phyloP scores from a whole-genome alignment of 53 echinoderm and acorn worm species.

The Paracentrotus lividus region DNA sequence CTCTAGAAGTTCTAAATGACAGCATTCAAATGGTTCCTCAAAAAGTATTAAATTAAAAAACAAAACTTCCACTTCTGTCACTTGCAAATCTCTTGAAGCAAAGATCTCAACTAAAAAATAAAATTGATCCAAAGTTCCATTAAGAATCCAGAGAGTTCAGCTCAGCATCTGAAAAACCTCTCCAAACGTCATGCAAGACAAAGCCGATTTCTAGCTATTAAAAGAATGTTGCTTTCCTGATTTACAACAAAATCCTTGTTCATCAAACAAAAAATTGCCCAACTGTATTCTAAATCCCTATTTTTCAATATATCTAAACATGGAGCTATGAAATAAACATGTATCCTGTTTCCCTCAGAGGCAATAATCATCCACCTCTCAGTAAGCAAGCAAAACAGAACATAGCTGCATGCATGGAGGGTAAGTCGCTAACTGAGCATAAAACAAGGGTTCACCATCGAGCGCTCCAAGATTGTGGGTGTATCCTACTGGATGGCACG shows the following conservation, averaged over 20 bases:
- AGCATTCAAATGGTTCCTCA: neutral
- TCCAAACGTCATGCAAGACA: neutral
- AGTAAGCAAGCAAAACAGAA: neutral
- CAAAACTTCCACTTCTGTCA: neutral
- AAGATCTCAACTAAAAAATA: neutral
- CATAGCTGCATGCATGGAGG: neutral
- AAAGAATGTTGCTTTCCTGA: neutral
- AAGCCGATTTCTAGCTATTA: neutral
- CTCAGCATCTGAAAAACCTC: neutral
- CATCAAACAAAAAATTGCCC: neutral
- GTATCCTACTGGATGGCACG: neutral
- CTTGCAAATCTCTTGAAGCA: neutral
- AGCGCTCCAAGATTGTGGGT: neutral
- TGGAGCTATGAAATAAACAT: no score
- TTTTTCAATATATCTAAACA: neutral
- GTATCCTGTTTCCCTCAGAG: neutral
- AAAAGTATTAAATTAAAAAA: neutral
- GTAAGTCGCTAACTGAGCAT: neutral
- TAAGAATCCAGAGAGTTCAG: neutral
- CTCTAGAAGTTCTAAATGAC: neutral
- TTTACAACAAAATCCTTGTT: neutral
- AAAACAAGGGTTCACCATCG: neutral
- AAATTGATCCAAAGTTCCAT: neutral
- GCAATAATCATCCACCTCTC: neutral
- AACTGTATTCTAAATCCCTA: neutral